Percentiles rank a stretch among this genome's conserved stretches.
Evolutionary conservation across 64 coral and sea anemone genomes (phyloP).

Genomic region (Astreopora myriophthalma): DNA sequence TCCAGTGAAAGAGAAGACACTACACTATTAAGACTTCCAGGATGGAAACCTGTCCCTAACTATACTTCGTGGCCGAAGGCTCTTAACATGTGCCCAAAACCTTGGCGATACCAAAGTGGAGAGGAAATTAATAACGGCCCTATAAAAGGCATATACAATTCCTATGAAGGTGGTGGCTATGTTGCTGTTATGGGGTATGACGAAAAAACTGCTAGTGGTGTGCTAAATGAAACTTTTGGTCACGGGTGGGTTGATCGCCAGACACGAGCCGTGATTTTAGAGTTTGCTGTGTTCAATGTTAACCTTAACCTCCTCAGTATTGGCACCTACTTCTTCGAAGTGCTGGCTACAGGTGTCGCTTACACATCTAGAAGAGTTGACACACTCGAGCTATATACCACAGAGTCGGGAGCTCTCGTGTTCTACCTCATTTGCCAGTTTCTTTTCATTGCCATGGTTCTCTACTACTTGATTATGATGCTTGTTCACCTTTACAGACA

Average conservation of each 20-base stretch:
- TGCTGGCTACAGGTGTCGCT: slow-evolving; percentile 48
- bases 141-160: not conserved
- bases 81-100: slow-evolving; percentile 25
- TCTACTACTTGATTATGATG: slow-evolving; percentile 42
- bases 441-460: slow-evolving; percentile 32
- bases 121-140: slow-evolving; percentile 35
- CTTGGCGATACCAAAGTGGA: slow-evolving; percentile 70
- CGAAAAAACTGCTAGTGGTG: slow-evolving; percentile 38
- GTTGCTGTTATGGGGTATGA: slow-evolving; percentile 77
- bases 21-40: slow-evolving; percentile 19
- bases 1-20: slow-evolving; percentile 20
- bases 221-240: slow-evolving; percentile 37
- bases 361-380: slow-evolving; percentile 32
- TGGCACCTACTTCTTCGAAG: slow-evolving; percentile 58
- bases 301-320: slow-evolving; percentile 75
- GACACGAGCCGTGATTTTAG: slow-evolving; percentile 67
- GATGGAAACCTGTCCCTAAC: not conserved
- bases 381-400: slow-evolving; percentile 57
- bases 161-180: slow-evolving; percentile 78
- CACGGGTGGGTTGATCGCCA: slow-evolving; percentile 66
- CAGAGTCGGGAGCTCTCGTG: not conserved
- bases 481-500: not conserved
- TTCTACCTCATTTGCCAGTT: slow-evolving; percentile 41
- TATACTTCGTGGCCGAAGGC: slow-evolving; percentile 11
- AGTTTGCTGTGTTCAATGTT: slow-evolving; percentile 74